Base-by-base conservation (phyloP, 2,888 invertebrate genomes). In the Ennomos fuscantarius region DNA sequence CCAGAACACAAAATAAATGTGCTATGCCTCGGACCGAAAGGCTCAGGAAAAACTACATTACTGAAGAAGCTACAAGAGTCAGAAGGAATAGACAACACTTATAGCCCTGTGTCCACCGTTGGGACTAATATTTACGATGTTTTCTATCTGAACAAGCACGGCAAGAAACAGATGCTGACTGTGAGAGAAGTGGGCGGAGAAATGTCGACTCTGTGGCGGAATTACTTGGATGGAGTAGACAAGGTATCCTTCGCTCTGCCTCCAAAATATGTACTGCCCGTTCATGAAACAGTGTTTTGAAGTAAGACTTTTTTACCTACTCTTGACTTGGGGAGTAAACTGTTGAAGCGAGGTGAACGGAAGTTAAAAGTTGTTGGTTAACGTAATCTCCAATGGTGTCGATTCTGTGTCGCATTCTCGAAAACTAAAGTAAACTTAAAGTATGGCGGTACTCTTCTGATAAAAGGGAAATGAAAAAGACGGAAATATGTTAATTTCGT, bases 121-220 rank as follows among this genome's bases (percentile, higher is more conserved):
- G 97, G 97, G 1, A 95, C 96, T 0, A 96, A 96, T 79, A 94
- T 97, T 58, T 95, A 95, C 70, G 94, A 94, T 39, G 89, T 97
- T 11, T 66, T 77, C 68, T 92, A 94, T 45, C 72, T 93, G 2
- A 89, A 87, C 65, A 92, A 89, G 65, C 74, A 82, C 9, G 93
- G 92, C 41, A 93, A 91, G 68, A 93, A 93, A 73, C 89, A 93
- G 74, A 88, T 92, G 53, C 78, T 94, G 3, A 83, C 87, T 8
- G 90, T 97, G 11, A 87, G 96, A 49, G 97, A 97, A 86, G 91
- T 97, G 31, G 97, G 97, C 0, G 97, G 97, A 2, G 93, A 94
- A 63, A 96, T 97, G 95, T 96, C 96, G 49, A 95, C 96, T 3
- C 89, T 97, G 48, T 97, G 97, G 97, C 93, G 93, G 15, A 95